Evolutionary conservation across 2,113 vertebrate species (phyloP).

Genomic region (Antigone vipio): DNA sequence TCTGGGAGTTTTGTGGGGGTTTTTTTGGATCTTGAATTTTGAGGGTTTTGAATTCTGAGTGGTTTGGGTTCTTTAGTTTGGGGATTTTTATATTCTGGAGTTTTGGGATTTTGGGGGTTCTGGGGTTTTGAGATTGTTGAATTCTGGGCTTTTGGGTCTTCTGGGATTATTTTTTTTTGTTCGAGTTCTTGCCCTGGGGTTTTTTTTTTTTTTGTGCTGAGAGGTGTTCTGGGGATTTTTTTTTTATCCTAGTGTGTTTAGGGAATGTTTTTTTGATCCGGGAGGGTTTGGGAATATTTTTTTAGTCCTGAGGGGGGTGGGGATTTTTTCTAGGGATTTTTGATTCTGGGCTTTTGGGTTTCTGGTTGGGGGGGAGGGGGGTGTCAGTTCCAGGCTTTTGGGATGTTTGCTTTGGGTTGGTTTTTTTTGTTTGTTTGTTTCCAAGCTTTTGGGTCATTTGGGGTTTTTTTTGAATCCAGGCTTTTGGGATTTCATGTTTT

Average conservation of each 20-base stretch:
- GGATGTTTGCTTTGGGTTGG: neutral
- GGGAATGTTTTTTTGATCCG: neutral
- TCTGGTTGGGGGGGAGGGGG: neutral
- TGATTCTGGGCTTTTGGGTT: neutral
- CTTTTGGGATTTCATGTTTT: neutral
- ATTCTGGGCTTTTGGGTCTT: neutral
- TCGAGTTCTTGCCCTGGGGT: neutral
- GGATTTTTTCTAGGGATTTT: neutral
- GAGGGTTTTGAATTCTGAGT: neutral
- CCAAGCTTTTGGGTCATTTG: neutral
- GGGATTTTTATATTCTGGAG: neutral
- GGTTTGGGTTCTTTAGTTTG: neutral
- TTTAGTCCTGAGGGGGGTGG: neutral
- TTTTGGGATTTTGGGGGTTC: neutral
- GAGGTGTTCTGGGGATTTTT: too few species aligned
- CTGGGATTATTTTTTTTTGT: neutral
- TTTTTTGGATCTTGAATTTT: neutral
- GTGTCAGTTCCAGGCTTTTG: neutral
- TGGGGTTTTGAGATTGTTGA: too few species aligned
- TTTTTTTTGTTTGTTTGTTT: neutral
- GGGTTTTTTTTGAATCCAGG: neutral
- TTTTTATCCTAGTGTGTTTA: neutral
- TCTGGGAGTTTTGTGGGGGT: neutral
- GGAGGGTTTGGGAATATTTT: neutral
- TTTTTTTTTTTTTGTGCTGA: neutral